A percentile compares a stretch with the other conserved stretches of the same genome.
These are phyloP conservation scores for Thamnaconus septentrionalis DNA, from an alignment of 2,113 vertebrate species.

Conservation along the genomic window DNA sequence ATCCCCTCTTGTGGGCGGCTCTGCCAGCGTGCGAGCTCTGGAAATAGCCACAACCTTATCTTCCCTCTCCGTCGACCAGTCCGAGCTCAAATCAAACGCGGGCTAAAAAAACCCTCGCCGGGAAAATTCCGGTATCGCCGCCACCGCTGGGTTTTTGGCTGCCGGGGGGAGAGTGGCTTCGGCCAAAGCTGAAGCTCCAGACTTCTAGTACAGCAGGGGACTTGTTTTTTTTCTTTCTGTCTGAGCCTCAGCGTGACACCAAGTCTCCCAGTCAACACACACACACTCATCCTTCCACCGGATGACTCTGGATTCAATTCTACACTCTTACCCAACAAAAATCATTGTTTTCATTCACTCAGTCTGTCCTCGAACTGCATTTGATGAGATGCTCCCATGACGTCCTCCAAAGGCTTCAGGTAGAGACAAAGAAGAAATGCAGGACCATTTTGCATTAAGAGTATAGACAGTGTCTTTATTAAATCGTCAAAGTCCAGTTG, in stretches of 20 bases:
- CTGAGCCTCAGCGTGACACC: constrained; percentile 22
- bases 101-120: constrained; percentile 23
- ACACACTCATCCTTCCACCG: not conserved
- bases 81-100: constrained; percentile 50
- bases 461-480: no score
- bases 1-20: constrained; percentile 31
- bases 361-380: no score
- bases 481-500: no score
- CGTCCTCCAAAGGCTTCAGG: no score
- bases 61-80: constrained; percentile 48
- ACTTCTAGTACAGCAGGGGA: constrained; percentile 6
- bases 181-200: constrained; percentile 45
- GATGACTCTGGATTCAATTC: no score
- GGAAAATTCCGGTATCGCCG: constrained; percentile 38
- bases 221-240: constrained; percentile 14
- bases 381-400: no score
- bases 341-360: no score
- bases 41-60: constrained; percentile 47
- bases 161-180: not conserved
- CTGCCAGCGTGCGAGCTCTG: constrained; percentile 33
- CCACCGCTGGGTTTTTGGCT: constrained; percentile 7
- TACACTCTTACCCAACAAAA: no score
- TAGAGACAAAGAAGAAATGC: no score
- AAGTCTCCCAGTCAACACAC: constrained; percentile 2
- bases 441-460: no score